Evolutionary conservation across 2,113 vertebrate species (phyloP).

Genomic region (Ctenomys sociabilis): DNA sequence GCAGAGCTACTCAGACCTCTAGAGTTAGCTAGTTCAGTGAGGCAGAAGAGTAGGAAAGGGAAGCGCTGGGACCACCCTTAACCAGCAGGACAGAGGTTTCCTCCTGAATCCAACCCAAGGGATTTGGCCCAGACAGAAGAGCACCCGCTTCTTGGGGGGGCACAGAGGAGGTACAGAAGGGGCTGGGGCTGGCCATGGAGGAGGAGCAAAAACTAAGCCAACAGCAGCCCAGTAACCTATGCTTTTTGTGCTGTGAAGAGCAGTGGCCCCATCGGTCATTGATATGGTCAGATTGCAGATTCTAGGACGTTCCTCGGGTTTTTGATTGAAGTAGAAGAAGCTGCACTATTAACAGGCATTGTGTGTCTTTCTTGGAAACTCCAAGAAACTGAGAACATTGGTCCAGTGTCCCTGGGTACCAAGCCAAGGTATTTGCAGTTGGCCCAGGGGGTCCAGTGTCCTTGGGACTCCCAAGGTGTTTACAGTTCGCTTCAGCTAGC

Average conservation of each 20-base stretch:
- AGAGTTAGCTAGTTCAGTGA: not conserved
- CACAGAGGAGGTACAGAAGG: not conserved
- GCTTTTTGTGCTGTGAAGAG: not conserved
- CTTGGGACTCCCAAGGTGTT: not conserved
- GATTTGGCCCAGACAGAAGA: not conserved
- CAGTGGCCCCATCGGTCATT: not conserved
- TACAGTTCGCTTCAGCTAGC: not conserved
- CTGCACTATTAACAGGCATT: not conserved
- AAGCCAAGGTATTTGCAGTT: too few relatives aligned
- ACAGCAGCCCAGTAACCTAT: not conserved
- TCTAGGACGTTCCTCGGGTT: not conserved
- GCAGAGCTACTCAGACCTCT: not conserved
- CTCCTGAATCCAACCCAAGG: not conserved
- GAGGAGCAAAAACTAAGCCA: not conserved
- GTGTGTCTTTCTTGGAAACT: not conserved
- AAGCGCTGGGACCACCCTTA: not conserved
- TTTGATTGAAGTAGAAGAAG: not conserved
- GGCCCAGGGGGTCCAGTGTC: not conserved
- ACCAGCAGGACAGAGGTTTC: not conserved
- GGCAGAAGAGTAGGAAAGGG: accelerated
- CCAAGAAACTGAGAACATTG: not conserved
- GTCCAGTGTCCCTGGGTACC: too few relatives aligned
- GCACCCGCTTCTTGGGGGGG: too few relatives aligned
- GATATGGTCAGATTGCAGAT: accelerated
- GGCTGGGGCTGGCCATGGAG: not conserved